Percentiles rank a stretch among this genome's conserved stretches.
Conservation (phyloP, 2,797 vertebrate genomes). For the Liasis olivaceus region DNA sequence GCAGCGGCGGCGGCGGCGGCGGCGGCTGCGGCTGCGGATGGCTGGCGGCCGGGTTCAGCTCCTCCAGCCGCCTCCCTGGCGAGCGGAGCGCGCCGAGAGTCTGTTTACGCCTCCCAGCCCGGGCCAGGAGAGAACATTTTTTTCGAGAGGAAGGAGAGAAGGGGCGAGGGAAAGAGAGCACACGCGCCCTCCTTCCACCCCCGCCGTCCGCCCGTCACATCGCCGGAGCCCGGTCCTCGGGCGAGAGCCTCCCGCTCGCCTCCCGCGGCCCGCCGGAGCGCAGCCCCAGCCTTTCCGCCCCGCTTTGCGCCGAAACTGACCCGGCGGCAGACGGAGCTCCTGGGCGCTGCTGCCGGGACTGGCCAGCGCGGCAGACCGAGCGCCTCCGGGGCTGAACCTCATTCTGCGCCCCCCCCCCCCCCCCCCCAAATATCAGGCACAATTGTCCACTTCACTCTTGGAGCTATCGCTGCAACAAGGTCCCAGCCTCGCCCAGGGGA, state of each 20-base stretch:
- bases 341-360: not conserved
- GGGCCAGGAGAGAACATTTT: not conserved
- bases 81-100: not conserved
- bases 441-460: not conserved
- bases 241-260: not conserved
- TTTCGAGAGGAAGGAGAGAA: not conserved
- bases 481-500: too few relatives aligned
- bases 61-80: not conserved
- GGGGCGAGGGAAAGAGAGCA: too few relatives aligned
- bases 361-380: not conserved
- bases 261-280: not conserved
- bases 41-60: too few relatives aligned
- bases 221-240: not conserved
- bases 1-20: not conserved
- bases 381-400: not conserved
- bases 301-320: not conserved
- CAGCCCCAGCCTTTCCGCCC: not conserved
- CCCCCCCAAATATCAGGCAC: not conserved
- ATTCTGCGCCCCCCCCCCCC: too few relatives aligned
- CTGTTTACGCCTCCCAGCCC: constrained; percentile 10
- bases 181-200: not conserved
- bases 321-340: too few relatives aligned
- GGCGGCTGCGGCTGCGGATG: not conserved
- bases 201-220: not conserved
- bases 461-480: not conserved